phyloP scores from a whole-genome alignment of 2,113 vertebrate genomes.

The Callorhinus ursinus region DNA sequence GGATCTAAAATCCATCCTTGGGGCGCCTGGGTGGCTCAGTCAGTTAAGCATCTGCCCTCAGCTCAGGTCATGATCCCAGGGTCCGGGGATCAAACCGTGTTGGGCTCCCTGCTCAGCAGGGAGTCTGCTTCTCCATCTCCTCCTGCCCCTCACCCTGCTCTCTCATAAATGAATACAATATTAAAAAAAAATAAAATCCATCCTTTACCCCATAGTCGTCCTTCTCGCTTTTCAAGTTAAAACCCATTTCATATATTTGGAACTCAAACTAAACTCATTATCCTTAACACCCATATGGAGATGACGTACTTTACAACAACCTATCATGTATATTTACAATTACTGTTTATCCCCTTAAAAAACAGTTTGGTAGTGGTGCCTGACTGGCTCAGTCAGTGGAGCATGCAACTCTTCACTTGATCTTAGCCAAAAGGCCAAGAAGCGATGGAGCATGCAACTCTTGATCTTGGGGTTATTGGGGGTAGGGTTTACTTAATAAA shows the following conservation, averaged over 20 bases:
- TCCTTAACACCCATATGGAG: not conserved
- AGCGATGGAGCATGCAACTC: not conserved
- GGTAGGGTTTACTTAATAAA: not conserved
- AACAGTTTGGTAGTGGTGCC: not conserved
- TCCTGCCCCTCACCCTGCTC: not conserved
- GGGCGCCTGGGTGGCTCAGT: not conserved
- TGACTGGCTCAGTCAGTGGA: not conserved
- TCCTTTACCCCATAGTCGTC: not conserved
- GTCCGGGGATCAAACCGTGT: accelerated
- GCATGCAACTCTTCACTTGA: not conserved
- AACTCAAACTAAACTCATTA: not conserved
- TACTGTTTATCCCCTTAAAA: not conserved
- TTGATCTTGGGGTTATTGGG: not conserved
- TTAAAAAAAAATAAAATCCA: not conserved
- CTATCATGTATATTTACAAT: not conserved
- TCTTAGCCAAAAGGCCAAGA: too few species aligned
- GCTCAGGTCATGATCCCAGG: not conserved
- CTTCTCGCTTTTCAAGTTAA: not conserved
- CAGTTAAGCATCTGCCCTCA: accelerated
- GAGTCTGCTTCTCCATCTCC: not conserved
- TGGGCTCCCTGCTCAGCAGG: not conserved
- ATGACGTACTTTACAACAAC: not conserved
- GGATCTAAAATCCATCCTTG: not conserved
- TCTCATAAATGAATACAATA: not conserved
- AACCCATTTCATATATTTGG: not conserved